A percentile compares a stretch with the other conserved stretches of the same genome.
phyloP scores from a whole-genome alignment of 2,888 invertebrate species.

The Merodon equestris region DNA sequence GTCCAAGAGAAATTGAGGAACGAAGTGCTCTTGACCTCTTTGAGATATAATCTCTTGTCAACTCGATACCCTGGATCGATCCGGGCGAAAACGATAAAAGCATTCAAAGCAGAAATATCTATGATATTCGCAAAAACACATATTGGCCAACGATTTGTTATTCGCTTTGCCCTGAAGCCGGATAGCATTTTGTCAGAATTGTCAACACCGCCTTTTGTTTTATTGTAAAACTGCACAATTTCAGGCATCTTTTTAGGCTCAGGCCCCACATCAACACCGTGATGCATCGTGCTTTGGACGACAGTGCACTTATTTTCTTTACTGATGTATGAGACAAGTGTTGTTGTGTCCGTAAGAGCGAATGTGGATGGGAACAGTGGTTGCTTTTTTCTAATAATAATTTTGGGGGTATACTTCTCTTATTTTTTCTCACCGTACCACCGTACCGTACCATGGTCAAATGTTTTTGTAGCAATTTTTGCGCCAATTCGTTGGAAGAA shows the following conservation, averaged over 20 bases:
- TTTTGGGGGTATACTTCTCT: conserved; percentile 27
- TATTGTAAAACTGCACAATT: conserved; percentile 36
- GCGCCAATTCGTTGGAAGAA: neutral
- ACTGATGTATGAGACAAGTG: no score
- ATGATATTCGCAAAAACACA: no score
- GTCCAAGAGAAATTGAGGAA: no score
- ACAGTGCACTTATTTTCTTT: conserved; percentile 3
- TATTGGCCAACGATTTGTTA: conserved; percentile 51
- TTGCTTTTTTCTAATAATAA: conserved; percentile 18
- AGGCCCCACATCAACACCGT: conserved; percentile 11
- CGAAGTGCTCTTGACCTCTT: no score
- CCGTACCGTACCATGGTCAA: conserved; percentile 21
- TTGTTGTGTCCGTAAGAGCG: conserved; percentile 11
- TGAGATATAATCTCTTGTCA: no score
- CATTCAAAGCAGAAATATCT: no score
- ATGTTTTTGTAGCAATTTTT: conserved; percentile 18
- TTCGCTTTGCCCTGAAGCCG: conserved; percentile 37
- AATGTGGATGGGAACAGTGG: conserved; percentile 21
- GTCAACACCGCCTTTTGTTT: conserved; percentile 36
- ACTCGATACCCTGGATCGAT: no score
- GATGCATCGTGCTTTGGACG: conserved; percentile 19
- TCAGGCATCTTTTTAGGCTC: conserved; percentile 33
- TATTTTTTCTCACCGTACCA: conserved; percentile 30
- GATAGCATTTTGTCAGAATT: no score
- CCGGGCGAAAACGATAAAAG: no score